Percentiles rank a stretch among this genome's conserved stretches.
phyloP scores from a whole-genome alignment of 2,888 invertebrate genomes.

The Apomyelois bistriatella region DNA sequence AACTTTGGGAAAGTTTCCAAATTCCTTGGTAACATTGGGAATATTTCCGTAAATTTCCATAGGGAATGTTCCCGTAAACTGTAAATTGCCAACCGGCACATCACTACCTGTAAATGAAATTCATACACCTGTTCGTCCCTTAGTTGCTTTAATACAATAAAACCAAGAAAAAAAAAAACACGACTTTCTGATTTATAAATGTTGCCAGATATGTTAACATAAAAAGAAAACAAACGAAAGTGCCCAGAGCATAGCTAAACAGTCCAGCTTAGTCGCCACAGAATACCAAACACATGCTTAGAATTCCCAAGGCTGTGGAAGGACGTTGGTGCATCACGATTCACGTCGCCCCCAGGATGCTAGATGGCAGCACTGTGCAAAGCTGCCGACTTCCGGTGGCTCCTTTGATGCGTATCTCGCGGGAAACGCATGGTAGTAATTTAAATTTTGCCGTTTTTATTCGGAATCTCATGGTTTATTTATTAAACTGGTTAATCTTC shows the following conservation, averaged over 20 bases:
- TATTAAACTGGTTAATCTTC: background rate
- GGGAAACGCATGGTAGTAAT: conserved; percentile 2
- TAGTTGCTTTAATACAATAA: too few species aligned
- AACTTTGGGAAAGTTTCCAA: too few species aligned
- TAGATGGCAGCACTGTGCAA: conserved; percentile 39
- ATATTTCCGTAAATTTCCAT: too few species aligned
- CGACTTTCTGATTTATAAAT: too few species aligned
- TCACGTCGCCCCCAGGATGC: conserved; percentile 26
- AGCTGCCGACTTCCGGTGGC: conserved; percentile 68
- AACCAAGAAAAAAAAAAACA: too few species aligned
- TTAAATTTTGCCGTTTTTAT: conserved; percentile 6
- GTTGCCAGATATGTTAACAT: too few species aligned
- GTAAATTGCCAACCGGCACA: too few species aligned
- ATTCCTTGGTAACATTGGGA: too few species aligned
- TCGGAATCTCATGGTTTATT: conserved; percentile 7
- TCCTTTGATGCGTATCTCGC: conserved; percentile 19
- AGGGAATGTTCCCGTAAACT: too few species aligned
- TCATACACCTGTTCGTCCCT: too few species aligned
- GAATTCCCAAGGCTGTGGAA: conserved; percentile 55
- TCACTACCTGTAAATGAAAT: too few species aligned
- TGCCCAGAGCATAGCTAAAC: background rate
- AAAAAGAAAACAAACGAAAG: conserved; percentile 3
- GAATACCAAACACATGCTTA: conserved; percentile 44
- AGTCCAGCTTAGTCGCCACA: background rate
- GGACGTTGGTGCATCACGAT: conserved; percentile 48